Evolutionary conservation across 2,113 vertebrate species (phyloP).

Genomic region (Clupea harengus): DNA sequence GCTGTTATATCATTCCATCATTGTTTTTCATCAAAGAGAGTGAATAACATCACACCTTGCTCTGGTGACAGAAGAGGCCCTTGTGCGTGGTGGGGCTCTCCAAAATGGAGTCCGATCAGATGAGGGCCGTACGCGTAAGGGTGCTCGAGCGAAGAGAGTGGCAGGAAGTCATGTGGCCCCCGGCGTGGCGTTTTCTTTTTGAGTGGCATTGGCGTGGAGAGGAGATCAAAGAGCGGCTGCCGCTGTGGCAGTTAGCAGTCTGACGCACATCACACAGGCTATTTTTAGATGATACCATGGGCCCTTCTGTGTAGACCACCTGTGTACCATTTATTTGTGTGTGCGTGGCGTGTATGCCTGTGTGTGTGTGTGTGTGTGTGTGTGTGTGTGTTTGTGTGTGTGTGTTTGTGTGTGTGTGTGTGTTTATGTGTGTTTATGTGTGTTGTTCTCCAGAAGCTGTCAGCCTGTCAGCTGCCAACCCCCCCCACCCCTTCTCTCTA

Average conservation of each 20-base stretch:
- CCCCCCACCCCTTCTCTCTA: too few relatives aligned
- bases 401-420: background rate
- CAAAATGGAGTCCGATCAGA: background rate
- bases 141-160: background rate
- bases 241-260: background rate
- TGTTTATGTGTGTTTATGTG: background rate
- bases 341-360: background rate
- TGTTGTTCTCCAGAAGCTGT: conserved; percentile 11
- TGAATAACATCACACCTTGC: background rate
- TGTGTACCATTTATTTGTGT: conserved; percentile 18
- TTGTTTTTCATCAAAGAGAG: background rate
- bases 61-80: background rate
- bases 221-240: background rate
- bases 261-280: background rate
- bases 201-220: background rate
- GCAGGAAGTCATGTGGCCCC: conserved; percentile 3
- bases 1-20: background rate
- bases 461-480: background rate
- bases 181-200: background rate
- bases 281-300: conserved; percentile 17
- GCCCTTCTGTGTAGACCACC: conserved; percentile 21
- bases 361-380: background rate
- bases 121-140: background rate
- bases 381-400: background rate
- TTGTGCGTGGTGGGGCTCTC: background rate